Base-by-base conservation (phyloP, 2,888 invertebrate genomes). In the Calameuta idolon region DNA sequence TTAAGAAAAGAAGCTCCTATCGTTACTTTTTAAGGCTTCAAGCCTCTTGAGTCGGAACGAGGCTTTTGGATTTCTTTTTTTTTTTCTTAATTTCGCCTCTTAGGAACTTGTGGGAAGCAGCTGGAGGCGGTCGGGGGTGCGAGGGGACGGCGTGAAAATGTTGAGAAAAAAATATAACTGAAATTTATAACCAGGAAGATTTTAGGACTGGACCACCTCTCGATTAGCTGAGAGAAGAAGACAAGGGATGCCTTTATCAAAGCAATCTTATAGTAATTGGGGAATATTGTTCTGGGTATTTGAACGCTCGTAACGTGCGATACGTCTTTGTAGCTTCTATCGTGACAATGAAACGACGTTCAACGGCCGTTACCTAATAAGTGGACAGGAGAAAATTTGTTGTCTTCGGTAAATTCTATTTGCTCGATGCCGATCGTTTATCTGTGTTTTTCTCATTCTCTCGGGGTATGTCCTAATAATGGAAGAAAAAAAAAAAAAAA, bases 401-500 rank as follows among this genome's bases (percentile, higher is more conserved):
- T 23, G 15, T 23, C 23, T 9, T 23, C 5, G 55, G 0, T 23
- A 55, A 55, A 55, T 55, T 55, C 23, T 23, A 55, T 55, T 23
- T 23, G 55, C 9, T 23, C 23, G 23, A 23, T 2, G 23, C 9
- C 23, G 1, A 1, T 1, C 9, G 55, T 55, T 55, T 55, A 55
- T 55, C 55, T 55, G 23, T 55, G 9, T 55, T 9, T 55, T 5
- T 23, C 5, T 40, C 4, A 30, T 34, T 71, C 30, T 71, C 71
- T 11, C 11, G 5, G 71, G 71, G 12, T 71, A 71, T 2, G 12
- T 23, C 9, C 23, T 55, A 55, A 55, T 71, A 9, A 11, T 71
- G 71, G 34, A 34, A 11, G 71, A 12, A 34, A n/a, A 37, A 74
- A 79, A 76, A 81, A 81, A 79, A 77, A 80, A 76, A 31, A 31